phyloP scores from a whole-genome alignment of 2,888 invertebrate genomes.

The Mechanitis messenoides region DNA sequence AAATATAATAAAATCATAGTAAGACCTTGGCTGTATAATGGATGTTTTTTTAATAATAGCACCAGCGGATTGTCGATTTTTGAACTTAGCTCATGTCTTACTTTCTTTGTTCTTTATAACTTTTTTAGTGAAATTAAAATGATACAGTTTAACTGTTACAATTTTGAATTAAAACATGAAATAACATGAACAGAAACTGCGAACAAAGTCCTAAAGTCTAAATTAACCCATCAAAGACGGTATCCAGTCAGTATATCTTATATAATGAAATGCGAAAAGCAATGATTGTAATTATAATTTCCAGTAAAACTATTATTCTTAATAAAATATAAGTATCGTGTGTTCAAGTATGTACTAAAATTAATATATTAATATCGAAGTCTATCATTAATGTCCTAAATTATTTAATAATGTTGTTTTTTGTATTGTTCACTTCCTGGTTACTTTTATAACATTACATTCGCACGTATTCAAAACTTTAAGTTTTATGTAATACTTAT shows the following conservation, averaged over 20 bases:
- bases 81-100: background rate
- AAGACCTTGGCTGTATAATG: conserved; percentile 1
- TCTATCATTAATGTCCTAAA: conserved; percentile 7
- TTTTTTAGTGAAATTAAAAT: background rate
- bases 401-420: too few species aligned
- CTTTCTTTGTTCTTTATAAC: background rate
- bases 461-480: too few species aligned
- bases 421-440: too few species aligned
- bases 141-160: background rate
- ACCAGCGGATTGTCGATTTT: background rate
- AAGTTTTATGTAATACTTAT: too few species aligned
- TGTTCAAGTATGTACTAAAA: conserved; percentile 1
- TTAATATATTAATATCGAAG: conserved; percentile 18
- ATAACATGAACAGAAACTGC: too few species aligned
- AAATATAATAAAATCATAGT: conserved; percentile 1
- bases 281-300: conserved; percentile 1
- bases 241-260: background rate
- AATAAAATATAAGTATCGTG: background rate
- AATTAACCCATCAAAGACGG: background rate
- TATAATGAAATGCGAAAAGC: background rate
- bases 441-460: too few species aligned
- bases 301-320: background rate
- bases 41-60: background rate
- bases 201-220: too few species aligned
- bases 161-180: too few species aligned